Evolutionary conservation across 2,888 invertebrate species (phyloP).

Genomic region (Dryomyza anilis): DNA sequence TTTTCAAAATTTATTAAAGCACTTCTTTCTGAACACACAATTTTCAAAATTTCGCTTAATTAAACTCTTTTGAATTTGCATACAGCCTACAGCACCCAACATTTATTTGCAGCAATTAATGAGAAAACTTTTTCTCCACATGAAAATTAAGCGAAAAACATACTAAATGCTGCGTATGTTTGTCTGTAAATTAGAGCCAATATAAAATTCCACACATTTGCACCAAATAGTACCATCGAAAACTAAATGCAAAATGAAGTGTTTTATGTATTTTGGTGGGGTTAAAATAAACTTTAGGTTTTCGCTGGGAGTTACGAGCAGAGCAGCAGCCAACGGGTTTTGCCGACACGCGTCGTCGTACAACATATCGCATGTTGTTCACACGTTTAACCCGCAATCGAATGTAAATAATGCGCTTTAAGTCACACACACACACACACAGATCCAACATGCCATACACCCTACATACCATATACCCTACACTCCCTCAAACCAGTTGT

Average conservation of each 20-base stretch:
- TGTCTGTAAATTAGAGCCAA: neutral
- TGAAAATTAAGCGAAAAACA: neutral
- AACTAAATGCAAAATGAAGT: neutral
- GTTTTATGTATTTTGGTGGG: too few species aligned
- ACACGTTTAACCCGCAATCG: constrained; percentile 53
- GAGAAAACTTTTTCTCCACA: too few species aligned
- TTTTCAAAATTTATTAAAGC: too few species aligned
- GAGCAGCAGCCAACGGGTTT: too few species aligned
- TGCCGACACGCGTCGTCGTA: neutral
- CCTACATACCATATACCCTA: neutral
- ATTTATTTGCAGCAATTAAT: too few species aligned
- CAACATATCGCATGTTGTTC: constrained; percentile 32
- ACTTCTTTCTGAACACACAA: too few species aligned
- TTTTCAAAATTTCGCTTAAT: too few species aligned
- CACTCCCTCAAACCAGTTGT: too few species aligned
- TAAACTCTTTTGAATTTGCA: too few species aligned
- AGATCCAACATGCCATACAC: neutral
- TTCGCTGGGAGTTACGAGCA: too few species aligned
- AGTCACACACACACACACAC: constrained; percentile 31
- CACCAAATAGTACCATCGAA: neutral
- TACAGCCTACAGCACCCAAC: too few species aligned
- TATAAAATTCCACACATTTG: neutral
- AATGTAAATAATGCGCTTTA: constrained; percentile 48
- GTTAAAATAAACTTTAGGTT: neutral
- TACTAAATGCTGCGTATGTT: neutral